Evolutionary conservation across 2,797 vertebrate genomes (phyloP).

Genomic region (Gymnoscopelus braueri): DNA sequence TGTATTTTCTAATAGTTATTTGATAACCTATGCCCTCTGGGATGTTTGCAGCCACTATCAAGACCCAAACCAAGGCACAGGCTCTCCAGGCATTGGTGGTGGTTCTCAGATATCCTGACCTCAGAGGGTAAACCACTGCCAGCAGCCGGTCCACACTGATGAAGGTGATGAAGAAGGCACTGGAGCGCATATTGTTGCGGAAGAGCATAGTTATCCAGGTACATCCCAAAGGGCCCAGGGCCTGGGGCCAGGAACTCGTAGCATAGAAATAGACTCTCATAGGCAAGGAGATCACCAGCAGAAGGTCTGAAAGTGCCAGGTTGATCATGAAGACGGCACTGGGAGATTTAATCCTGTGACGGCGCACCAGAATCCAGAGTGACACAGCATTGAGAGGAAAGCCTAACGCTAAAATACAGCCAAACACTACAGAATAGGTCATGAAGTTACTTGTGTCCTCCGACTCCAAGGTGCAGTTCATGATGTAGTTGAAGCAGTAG

Average conservation of each 20-base stretch:
- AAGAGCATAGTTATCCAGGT: constrained; percentile 58
- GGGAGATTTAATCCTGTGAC: constrained; percentile 44
- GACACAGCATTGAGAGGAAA: constrained; percentile 37
- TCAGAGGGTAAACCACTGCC: constrained; percentile 76
- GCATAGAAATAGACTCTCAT: constrained; percentile 66
- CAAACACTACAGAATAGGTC: constrained; percentile 9
- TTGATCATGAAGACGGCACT: constrained; percentile 59
- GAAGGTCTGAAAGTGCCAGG: constrained; percentile 56
- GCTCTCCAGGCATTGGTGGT: constrained; percentile 48
- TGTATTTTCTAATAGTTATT: too few species aligned
- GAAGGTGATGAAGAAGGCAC: constrained; percentile 75
- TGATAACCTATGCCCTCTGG: background rate
- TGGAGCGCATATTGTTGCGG: constrained; percentile 71
- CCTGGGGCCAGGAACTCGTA: constrained; percentile 36
- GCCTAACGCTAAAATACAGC: constrained; percentile 26
- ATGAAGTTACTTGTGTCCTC: background rate
- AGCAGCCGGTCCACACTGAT: constrained; percentile 75
- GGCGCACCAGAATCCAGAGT: constrained; percentile 35
- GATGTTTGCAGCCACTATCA: constrained; percentile 42
- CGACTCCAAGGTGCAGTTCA: background rate
- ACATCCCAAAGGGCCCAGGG: constrained; percentile 27
- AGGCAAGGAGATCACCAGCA: constrained; percentile 56
- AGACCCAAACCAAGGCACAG: constrained; percentile 49
- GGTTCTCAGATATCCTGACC: constrained; percentile 58
- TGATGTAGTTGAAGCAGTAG: constrained; percentile 15